Evolutionary conservation across 1,140 invertebrate species (phyloP), one percentile per base, ranked within the genome.

Genomic region (Drosophila gunungcola): DNA sequence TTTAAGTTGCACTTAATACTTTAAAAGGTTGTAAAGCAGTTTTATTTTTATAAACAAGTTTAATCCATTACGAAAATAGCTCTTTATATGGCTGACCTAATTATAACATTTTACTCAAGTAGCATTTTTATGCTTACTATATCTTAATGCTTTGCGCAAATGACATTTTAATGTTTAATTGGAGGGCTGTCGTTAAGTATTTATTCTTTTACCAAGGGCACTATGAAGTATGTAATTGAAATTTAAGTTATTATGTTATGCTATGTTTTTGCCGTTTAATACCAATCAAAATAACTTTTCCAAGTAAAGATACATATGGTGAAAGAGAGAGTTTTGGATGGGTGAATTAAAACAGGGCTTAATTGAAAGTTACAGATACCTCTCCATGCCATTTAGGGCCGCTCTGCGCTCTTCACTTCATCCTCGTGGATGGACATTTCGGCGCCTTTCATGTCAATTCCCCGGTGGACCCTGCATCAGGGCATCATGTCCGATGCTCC

Each of bases 391-490:
- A 42, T 64, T 65, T 32, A 11, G 60, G 61, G 21, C 64, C 41
- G 29, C 16, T 27, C 32, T 9, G 39, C 3, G 29, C 32, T 45
- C 39, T 61, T 64, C 41, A 16, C 10, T 61, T 43, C 61, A 64
- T 36, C 73, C 62, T 74, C 49, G 39, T 64, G 58, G 57, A 74
- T 63, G 49, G 70, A 64, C 69, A 56, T 75, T 67, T 56, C 73
- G 73, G 73, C 62, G 49, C 54, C 73, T 77, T 76, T 76, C 63
- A 77, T 77, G 73, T 77, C 73, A 68, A 77, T 13, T 67, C 73
- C 62, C 73, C 21, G 63, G 73, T 46, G 73, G 53, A 52, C 64
- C 53, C 49, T 57, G 53, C 36, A 55, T 49, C 63, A 43, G 27
- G 55, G 27, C 61, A 32, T 34, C 11, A 42, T 67, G 58, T 39